Percentiles rank a stretch among this genome's conserved stretches.
These are phyloP conservation scores for Typhlichthys eigenmanni DNA, from an alignment of 2,797 vertebrate species.

Conservation along the genomic window DNA sequence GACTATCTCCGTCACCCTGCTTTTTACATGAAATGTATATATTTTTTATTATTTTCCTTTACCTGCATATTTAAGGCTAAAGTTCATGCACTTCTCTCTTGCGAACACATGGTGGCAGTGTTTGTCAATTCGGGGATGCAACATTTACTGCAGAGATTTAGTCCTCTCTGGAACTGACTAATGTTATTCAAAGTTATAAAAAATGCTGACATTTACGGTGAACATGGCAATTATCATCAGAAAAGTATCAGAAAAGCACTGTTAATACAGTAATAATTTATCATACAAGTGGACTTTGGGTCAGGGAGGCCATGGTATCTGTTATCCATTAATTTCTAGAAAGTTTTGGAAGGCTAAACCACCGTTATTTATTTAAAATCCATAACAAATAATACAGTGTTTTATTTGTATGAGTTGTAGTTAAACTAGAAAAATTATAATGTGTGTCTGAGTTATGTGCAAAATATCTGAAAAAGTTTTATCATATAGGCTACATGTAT, in stretches of 20 bases:
- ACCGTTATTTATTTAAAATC: background rate
- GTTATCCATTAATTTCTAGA: background rate
- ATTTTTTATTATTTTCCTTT: background rate
- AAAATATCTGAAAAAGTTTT: conserved; percentile 1
- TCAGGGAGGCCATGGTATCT: too few relatives aligned
- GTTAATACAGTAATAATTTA: background rate
- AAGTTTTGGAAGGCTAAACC: background rate
- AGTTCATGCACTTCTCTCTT: background rate
- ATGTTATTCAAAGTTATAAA: too few relatives aligned
- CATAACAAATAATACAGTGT: too few relatives aligned
- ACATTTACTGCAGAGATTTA: conserved; percentile 5
- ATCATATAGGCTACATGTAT: background rate
- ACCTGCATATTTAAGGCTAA: background rate
- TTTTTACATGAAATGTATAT: background rate
- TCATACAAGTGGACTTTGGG: background rate
- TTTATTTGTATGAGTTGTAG: background rate
- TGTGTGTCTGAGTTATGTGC: background rate
- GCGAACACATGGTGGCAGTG: conserved; percentile 68
- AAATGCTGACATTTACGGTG: too few relatives aligned
- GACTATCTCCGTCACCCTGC: background rate
- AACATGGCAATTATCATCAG: too few relatives aligned
- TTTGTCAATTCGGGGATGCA: conserved; percentile 29
- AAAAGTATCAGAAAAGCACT: background rate
- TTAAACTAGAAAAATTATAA: background rate
- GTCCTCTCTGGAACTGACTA: background rate